phyloP scores from a whole-genome alignment of 37 sponge, comb jelly and placozoan genomes.

The Cliona cf. orientalis region DNA sequence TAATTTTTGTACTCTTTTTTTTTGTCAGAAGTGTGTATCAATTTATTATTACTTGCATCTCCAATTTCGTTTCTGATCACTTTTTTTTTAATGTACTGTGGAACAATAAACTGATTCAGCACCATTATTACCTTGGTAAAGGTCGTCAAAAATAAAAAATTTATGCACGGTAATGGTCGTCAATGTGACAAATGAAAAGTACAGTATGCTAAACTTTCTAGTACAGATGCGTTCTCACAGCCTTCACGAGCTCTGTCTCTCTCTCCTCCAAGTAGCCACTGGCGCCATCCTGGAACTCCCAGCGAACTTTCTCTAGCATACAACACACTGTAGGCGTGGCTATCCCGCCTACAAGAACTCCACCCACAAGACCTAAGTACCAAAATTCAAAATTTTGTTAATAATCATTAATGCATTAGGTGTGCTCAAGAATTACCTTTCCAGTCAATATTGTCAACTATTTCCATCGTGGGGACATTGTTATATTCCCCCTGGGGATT shows the following conservation, averaged over 20 bases:
- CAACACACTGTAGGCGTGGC: background rate
- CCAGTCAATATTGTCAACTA: background rate
- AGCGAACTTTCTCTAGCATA: background rate
- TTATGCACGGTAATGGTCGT: too few relatives aligned
- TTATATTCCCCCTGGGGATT: slow-evolving; percentile 1
- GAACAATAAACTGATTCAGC: too few relatives aligned
- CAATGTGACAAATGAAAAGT: too few relatives aligned
- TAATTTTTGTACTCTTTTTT: background rate
- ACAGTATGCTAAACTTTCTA: too few relatives aligned
- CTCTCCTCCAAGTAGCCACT: background rate
- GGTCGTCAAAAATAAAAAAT: too few relatives aligned
- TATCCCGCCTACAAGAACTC: background rate
- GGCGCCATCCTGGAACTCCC: slow-evolving; percentile 5
- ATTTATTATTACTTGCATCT: background rate
- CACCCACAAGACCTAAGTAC: background rate
- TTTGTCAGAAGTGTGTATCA: background rate
- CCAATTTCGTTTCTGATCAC: background rate
- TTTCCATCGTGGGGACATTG: background rate
- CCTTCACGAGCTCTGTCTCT: background rate
- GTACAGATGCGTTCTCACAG: background rate
- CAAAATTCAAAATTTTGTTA: background rate
- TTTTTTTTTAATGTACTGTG: too few relatives aligned
- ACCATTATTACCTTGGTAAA: background rate
- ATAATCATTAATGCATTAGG: background rate
- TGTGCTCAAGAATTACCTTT: background rate